Conservation (phyloP, 2,113 vertebrate species). For the Rhinoderma darwinii region DNA sequence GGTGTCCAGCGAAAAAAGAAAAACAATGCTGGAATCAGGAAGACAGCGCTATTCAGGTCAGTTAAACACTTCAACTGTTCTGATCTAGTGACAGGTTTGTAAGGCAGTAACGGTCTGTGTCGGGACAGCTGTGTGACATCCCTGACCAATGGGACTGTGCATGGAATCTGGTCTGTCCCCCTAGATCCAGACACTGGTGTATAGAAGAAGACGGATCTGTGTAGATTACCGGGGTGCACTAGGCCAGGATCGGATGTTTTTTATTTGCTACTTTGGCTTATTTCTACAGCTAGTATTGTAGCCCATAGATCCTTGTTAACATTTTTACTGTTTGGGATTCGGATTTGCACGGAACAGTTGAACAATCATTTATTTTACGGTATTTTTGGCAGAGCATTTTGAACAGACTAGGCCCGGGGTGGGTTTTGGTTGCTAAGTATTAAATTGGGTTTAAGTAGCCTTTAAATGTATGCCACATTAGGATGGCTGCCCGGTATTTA, state of each 20-base stretch:
- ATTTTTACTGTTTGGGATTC: neutral
- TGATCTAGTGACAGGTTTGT: too few relatives aligned
- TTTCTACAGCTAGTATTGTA: neutral
- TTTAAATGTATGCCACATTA: constrained; percentile 50
- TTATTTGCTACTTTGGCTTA: neutral
- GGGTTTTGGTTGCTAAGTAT: constrained; percentile 49
- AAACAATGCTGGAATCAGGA: too few relatives aligned
- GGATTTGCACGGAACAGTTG: neutral
- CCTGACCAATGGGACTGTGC: too few relatives aligned
- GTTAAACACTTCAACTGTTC: too few relatives aligned
- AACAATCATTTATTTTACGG: constrained; percentile 40
- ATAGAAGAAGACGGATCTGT: neutral
- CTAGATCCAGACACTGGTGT: too few relatives aligned
- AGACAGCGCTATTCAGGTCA: too few relatives aligned
- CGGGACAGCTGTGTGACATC: too few relatives aligned
- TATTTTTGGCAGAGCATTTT: constrained; percentile 26
- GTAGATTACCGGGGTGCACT: neutral
- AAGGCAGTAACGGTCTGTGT: too few relatives aligned
- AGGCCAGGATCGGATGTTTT: neutral
- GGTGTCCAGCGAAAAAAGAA: too few relatives aligned
- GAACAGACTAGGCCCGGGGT: constrained; percentile 26
- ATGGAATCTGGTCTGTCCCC: too few relatives aligned
- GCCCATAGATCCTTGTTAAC: neutral
- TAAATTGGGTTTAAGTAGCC: constrained; percentile 59
- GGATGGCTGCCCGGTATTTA: constrained; percentile 53